A percentile compares a stretch with the other conserved stretches of the same genome.
Evolutionary conservation across 2,113 vertebrate genomes (phyloP).

Genomic region (Irena cyanogastra): DNA sequence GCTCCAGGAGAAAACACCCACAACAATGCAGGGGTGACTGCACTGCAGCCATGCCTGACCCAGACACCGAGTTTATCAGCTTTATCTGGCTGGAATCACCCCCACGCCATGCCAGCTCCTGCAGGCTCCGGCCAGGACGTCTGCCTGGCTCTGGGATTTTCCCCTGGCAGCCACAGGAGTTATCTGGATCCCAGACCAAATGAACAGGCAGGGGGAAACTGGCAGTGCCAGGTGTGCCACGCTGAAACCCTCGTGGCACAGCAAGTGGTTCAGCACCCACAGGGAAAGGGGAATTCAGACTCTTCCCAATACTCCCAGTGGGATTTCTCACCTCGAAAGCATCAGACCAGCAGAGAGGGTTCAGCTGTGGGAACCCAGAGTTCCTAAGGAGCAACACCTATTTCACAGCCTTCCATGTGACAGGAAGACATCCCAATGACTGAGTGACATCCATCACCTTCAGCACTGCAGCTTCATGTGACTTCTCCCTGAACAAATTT

Average conservation of each 20-base stretch:
- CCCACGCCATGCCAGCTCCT: background rate
- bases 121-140: background rate
- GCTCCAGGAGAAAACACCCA: background rate
- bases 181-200: background rate
- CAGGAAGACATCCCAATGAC: background rate
- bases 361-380: background rate
- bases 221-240: background rate
- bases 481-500: background rate
- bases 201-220: background rate
- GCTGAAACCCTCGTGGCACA: rapidly evolving
- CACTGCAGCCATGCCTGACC: background rate
- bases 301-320: rapidly evolving
- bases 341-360: background rate
- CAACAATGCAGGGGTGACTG: background rate
- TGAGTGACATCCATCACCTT: background rate
- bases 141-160: background rate
- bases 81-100: background rate
- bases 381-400: background rate
- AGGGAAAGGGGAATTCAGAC: background rate
- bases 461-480: background rate
- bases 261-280: background rate
- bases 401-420: background rate
- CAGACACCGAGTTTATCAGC: background rate
- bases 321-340: background rate
- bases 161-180: background rate